Evolutionary conservation across 1,140 invertebrate genomes (phyloP).

Genomic region (Neelides sp.): DNA sequence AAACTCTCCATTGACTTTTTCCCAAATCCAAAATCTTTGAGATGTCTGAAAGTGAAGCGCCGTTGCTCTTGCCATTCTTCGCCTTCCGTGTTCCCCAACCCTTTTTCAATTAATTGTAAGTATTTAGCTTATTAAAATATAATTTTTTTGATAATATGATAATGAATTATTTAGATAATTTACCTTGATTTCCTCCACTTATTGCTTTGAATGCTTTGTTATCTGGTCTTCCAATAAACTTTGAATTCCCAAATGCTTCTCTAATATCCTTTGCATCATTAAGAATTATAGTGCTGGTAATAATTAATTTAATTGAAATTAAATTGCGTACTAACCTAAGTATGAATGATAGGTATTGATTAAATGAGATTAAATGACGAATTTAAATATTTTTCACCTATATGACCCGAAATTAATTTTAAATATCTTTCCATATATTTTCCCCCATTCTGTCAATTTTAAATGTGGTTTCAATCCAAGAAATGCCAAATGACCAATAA

Average conservation of each 20-base stretch:
- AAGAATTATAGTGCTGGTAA: not conserved
- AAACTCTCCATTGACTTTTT: no score
- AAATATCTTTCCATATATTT: constrained; percentile 3
- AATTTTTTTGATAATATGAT: not conserved
- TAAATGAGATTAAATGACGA: no score
- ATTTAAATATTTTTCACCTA: no score
- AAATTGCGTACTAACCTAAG: no score
- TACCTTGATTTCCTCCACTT: not conserved
- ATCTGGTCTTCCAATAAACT: not conserved
- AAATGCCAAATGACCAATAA: constrained; percentile 7
- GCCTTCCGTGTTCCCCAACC: constrained; percentile 8
- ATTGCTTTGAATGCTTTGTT: not conserved
- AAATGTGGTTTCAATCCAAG: not conserved
- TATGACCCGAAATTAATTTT: not conserved
- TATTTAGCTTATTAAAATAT: constrained; percentile 3
- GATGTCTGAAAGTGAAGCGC: constrained; percentile 14
- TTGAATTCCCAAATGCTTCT: not conserved
- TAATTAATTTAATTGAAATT: no score
- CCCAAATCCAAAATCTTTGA: constrained; percentile 18
- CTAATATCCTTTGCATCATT: constrained; percentile 1
- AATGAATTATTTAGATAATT: not conserved
- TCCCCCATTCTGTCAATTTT: not conserved
- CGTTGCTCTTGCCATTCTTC: constrained; percentile 22
- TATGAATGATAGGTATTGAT: no score
- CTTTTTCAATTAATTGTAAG: constrained; percentile 51